These are phyloP conservation scores for Embidobia sp. DNA, from an alignment of 2,888 invertebrate species.

Conservation along the genomic window DNA sequence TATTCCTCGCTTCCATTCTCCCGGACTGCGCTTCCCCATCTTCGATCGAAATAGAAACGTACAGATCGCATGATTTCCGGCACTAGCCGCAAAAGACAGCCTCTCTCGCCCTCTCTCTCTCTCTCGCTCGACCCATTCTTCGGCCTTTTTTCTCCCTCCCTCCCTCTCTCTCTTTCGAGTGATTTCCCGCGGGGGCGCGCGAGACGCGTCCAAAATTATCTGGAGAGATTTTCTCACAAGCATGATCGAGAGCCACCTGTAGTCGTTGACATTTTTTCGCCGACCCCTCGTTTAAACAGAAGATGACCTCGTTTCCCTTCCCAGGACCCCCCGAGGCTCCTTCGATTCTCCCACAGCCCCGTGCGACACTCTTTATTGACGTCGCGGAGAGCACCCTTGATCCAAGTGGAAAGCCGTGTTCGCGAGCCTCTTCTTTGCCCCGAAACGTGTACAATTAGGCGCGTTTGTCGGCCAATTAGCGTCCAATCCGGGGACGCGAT, in stretches of 20 bases:
- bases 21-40: conserved; percentile 30
- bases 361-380: conserved; percentile 28
- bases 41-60: conserved; percentile 68
- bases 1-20: conserved; percentile 37
- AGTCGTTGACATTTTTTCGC: conserved; percentile 50
- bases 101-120: too few relatives aligned
- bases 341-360: conserved; percentile 52
- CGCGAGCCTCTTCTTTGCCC: too few relatives aligned
- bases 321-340: conserved; percentile 71
- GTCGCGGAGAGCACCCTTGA: conserved; percentile 17
- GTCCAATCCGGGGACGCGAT: too few relatives aligned
- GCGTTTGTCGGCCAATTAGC: conserved; percentile 1
- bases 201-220: conserved; percentile 41
- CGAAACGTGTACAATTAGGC: background rate
- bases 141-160: background rate
- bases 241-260: conserved; percentile 67
- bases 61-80: conserved; percentile 66
- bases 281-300: conserved; percentile 63
- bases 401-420: conserved; percentile 42
- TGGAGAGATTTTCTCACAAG: conserved; percentile 50
- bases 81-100: conserved; percentile 45
- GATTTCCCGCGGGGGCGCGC: conserved; percentile 61
- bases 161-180: conserved; percentile 13
- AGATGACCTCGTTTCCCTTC: conserved; percentile 78
- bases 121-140: too few relatives aligned